phyloP scores from a whole-genome alignment of 2,797 vertebrate species.

The Mastacembelus armatus region DNA sequence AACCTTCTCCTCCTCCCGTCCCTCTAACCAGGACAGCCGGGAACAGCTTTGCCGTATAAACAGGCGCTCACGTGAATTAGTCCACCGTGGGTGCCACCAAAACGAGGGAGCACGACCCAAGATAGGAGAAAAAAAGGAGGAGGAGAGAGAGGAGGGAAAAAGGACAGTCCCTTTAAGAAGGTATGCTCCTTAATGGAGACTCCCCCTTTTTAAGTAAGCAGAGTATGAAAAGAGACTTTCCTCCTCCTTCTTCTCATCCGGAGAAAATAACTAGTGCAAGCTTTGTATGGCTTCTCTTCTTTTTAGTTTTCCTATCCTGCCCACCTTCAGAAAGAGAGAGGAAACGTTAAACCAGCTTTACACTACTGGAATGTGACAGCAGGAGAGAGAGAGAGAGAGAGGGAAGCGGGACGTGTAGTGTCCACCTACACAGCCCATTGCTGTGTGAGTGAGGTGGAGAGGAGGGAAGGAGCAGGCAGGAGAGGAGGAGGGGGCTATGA shows the following conservation, averaged over 20 bases:
- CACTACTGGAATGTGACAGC: constrained; percentile 82
- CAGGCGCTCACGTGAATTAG: constrained; percentile 72
- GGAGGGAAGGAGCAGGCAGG: constrained; percentile 59
- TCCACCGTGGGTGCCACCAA: constrained; percentile 56
- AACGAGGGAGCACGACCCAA: constrained; percentile 49
- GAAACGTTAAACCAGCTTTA: constrained; percentile 74
- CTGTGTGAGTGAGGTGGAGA: constrained; percentile 70
- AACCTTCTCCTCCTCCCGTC: constrained; percentile 34
- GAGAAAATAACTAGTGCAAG: constrained; percentile 16
- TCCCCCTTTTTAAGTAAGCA: constrained; percentile 60
- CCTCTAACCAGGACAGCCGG: constrained; percentile 58
- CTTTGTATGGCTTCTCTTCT: constrained; percentile 43
- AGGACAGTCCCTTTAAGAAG: constrained; percentile 73
- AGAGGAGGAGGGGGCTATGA: constrained; percentile 36
- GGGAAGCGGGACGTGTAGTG: constrained; percentile 58
- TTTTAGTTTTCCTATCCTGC: constrained; percentile 57
- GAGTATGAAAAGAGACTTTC: constrained; percentile 49
- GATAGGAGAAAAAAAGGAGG: constrained; percentile 59
- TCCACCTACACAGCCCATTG: constrained; percentile 69
- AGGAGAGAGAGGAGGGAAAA: constrained; percentile 30
- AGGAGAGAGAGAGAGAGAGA: constrained; percentile 30
- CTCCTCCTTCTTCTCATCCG: constrained; percentile 47
- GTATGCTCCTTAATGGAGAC: constrained; percentile 65
- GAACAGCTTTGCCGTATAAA: constrained; percentile 62
- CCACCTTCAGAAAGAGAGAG: constrained; percentile 64